Base-by-base conservation (phyloP, 2,797 vertebrate species). In the Acipenser ruthenus region DNA sequence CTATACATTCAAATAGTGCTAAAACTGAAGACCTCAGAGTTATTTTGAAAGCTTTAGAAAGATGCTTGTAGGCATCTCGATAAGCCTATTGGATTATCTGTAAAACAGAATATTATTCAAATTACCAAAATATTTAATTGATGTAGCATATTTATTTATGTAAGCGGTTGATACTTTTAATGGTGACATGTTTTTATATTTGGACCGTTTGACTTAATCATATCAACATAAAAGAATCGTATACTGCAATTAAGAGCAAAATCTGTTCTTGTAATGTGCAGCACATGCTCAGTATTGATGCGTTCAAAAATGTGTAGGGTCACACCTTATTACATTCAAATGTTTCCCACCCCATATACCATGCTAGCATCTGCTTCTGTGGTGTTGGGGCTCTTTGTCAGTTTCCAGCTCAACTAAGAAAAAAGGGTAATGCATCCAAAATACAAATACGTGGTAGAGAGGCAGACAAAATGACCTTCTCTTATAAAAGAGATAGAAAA, bases 401-500 rank as follows among this genome's bases (percentile, higher is more conserved):
- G 15, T 62, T 62, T 62, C 60, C 55, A 58, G 55, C 55, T 7
- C 15, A 62, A 62, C 18, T 62, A 62, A 62, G 60, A 18, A 62
- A 23, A 62, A 62, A 6, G 10, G 8, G 6, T 62, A 48, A 48
- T 62, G 10, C 18, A 62, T 62, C 15, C 37, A 48, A 62, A 62
- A 62, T 62, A 60, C 59, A 62, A 6, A 62, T 62, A 62, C 37
- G 60, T 62, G 60, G 55, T 58, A 62, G 47, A 62, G 37, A 62
- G 60, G 60, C 23, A 62, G 60, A 62, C 80, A 80, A 79, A 83
- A 75, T 85, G 85, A 83, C 87, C 86, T 88, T 88, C 84, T 83
- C 82, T 86, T 82, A 73, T 73, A 72, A 86, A 82, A 70, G 78
- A 83, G 83, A 78, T 69, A 71, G 84, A 82, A 87, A 86, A 85